phyloP scores from a whole-genome alignment of 2,113 vertebrate genomes.

The Montifringilla adamsi region DNA sequence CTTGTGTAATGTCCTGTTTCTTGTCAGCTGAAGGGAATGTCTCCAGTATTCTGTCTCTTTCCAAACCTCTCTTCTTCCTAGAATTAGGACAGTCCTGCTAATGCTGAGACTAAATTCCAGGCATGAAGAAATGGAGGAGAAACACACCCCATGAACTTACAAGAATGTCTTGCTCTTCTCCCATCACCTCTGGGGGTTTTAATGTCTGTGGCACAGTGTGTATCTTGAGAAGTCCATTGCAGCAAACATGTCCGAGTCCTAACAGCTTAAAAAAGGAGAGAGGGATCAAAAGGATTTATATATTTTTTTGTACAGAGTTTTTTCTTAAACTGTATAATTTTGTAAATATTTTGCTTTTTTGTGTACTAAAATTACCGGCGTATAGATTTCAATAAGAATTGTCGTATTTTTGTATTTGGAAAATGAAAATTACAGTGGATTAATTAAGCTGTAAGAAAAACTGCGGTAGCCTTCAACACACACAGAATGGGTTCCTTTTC shows the following conservation, averaged over 20 bases:
- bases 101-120: slow-evolving; percentile 34
- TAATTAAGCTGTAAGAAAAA: slow-evolving; percentile 71
- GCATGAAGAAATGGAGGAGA: neutral
- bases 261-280: slow-evolving; percentile 70
- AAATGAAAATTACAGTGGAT: slow-evolving; percentile 74
- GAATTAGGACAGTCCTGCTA: slow-evolving; percentile 13
- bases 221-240: slow-evolving; percentile 69
- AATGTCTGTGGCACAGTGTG: slow-evolving; percentile 70
- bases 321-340: slow-evolving; percentile 85
- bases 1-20: neutral
- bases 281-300: slow-evolving; percentile 83
- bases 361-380: slow-evolving; percentile 81
- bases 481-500: slow-evolving; percentile 78
- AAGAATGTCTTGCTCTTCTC: slow-evolving; percentile 67
- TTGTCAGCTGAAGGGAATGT: neutral
- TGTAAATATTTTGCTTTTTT: slow-evolving; percentile 83
- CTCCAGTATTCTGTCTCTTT: neutral
- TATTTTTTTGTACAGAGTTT: slow-evolving; percentile 83
- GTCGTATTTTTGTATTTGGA: slow-evolving; percentile 86
- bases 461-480: slow-evolving; percentile 63
- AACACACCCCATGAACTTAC: neutral
- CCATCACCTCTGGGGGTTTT: slow-evolving; percentile 27
- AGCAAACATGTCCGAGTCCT: slow-evolving; percentile 66
- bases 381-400: slow-evolving; percentile 84
- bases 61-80: slow-evolving; percentile 1